phyloP scores from a whole-genome alignment of 64 coral and sea anemone genomes.

The Montipora efflorescens region DNA sequence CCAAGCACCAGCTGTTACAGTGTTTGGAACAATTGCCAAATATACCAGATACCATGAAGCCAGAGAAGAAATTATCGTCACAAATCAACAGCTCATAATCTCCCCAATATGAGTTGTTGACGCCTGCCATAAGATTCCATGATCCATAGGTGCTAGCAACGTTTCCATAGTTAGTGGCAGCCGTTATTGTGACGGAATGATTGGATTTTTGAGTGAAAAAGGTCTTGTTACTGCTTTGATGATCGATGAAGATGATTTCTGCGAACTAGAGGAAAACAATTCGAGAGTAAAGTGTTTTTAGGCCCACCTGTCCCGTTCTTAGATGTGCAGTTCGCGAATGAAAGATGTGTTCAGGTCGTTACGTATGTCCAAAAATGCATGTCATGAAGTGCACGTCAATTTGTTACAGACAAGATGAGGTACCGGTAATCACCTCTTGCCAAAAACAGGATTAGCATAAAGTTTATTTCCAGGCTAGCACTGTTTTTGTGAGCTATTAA shows the following conservation, averaged over 20 bases:
- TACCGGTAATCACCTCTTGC: no score
- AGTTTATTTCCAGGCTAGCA: no score
- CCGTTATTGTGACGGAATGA: not conserved
- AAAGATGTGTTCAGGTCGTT: no score
- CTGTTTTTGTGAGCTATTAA: no score
- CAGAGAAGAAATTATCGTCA: not conserved
- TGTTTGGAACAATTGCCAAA: not conserved
- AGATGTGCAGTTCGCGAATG: not conserved
- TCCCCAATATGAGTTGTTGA: not conserved
- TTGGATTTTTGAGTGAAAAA: not conserved
- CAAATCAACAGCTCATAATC: conserved; percentile 58
- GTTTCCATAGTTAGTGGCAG: not conserved
- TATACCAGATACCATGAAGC: not conserved
- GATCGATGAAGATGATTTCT: conserved; percentile 56
- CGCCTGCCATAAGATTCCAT: not conserved
- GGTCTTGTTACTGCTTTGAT: not conserved
- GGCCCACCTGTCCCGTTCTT: not conserved
- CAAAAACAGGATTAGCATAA: no score
- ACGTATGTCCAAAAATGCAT: no score
- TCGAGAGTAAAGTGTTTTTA: not conserved
- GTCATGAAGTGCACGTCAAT: no score
- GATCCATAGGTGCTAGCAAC: not conserved
- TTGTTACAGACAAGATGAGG: no score
- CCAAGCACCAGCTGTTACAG: not conserved
- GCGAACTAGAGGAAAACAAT: conserved; percentile 23